Evolutionary conservation across 1,140 invertebrate genomes (phyloP).

Genomic region (Radopholus similis): DNA sequence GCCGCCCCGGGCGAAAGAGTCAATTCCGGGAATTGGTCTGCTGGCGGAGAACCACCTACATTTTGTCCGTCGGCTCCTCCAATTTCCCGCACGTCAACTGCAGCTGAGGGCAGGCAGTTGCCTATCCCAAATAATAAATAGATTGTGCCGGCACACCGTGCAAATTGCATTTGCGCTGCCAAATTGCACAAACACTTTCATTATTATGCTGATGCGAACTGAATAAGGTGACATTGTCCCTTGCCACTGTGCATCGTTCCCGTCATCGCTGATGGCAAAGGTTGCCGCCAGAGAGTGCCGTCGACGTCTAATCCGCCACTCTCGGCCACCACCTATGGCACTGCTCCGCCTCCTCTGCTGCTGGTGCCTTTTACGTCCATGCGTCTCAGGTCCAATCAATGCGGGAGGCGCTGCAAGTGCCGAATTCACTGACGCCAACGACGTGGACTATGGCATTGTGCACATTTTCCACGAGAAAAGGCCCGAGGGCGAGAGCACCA

Average conservation of each 20-base stretch:
- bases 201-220: background rate
- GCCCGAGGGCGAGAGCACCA: slow-evolving; percentile 15
- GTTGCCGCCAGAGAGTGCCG: background rate
- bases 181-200: background rate
- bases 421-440: slow-evolving; percentile 3
- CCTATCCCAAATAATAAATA: too few relatives aligned
- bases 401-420: background rate
- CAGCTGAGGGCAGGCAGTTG: background rate
- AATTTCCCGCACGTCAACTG: background rate
- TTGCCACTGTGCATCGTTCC: background rate
- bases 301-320: too few relatives aligned
- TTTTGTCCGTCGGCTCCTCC: background rate
- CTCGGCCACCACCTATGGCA: too few relatives aligned
- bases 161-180: background rate
- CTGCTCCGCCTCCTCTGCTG: too few relatives aligned
- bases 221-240: background rate
- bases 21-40: background rate
- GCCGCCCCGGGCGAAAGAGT: background rate
- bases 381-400: background rate
- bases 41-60: background rate
- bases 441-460: slow-evolving; percentile 13
- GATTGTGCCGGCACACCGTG: background rate
- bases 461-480: slow-evolving; percentile 17
- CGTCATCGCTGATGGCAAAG: background rate
- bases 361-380: too few relatives aligned